Evolutionary conservation across 2,797 vertebrate species (phyloP).

Genomic region (Enteromius paludinosus): DNA sequence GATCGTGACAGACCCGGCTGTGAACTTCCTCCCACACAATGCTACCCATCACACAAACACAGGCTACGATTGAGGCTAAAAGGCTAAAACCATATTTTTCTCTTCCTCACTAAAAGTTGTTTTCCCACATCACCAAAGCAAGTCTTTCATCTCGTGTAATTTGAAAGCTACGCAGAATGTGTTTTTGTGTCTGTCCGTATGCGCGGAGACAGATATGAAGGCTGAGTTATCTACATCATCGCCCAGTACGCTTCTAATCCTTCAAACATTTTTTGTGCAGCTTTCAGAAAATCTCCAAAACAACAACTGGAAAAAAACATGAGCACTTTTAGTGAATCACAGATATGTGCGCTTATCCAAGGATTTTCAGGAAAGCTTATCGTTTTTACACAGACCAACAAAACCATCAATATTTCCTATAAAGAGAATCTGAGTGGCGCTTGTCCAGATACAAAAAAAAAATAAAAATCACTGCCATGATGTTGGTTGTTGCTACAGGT

Average conservation of each 20-base stretch:
- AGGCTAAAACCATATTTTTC: constrained; percentile 10
- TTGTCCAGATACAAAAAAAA: background rate
- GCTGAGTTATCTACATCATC: constrained; percentile 24
- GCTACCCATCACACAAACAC: constrained; percentile 7
- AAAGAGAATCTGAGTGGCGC: background rate
- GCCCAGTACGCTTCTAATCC: background rate
- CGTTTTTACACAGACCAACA: background rate
- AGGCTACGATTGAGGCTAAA: constrained; percentile 12
- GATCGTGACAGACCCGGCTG: constrained; percentile 25
- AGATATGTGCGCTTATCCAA: background rate
- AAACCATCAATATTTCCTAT: background rate
- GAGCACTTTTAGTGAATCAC: background rate
- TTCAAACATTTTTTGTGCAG: constrained; percentile 2
- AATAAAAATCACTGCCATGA: background rate
- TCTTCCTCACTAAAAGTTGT: constrained; percentile 20
- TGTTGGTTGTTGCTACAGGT: background rate
- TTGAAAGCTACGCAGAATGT: background rate
- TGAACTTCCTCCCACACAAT: constrained; percentile 34
- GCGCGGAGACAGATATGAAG: constrained; percentile 13
- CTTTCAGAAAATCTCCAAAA: background rate
- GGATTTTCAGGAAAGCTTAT: constrained; percentile 15
- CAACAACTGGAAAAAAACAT: background rate
- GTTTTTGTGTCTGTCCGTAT: background rate
- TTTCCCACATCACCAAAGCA: constrained; percentile 20
- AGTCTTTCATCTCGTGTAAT: constrained; percentile 16